These are phyloP conservation scores for Neelides folsomi DNA, from an alignment of 2,888 invertebrate species.

Conservation along the genomic window DNA sequence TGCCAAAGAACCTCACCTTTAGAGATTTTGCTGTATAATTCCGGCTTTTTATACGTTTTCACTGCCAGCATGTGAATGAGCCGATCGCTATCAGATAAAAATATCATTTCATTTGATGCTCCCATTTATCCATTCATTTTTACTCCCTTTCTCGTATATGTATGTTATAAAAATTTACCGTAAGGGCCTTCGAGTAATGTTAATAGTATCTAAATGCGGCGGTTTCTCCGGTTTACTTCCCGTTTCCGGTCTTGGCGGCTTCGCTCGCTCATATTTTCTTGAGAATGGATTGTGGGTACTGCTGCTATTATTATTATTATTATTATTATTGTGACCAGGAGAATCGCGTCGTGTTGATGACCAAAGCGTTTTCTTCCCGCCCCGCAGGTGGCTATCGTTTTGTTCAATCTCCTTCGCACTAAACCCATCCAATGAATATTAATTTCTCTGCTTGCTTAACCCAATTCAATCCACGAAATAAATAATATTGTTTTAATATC, in stretches of 20 bases:
- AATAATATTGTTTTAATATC: no score
- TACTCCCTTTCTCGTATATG: neutral
- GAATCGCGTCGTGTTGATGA: constrained; percentile 5
- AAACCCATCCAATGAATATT: no score
- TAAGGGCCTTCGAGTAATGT: constrained; percentile 59
- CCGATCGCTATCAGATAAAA: constrained; percentile 61
- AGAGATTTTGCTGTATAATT: constrained; percentile 59
- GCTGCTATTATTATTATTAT: constrained; percentile 41
- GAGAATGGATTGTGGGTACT: constrained; percentile 26
- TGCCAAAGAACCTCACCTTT: constrained; percentile 49
- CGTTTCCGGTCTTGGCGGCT: constrained; percentile 5
- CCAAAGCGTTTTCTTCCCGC: constrained; percentile 8
- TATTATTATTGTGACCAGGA: constrained; percentile 39
- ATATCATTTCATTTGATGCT: constrained; percentile 33
- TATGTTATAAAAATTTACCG: constrained; percentile 45
- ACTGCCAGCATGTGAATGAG: constrained; percentile 86
- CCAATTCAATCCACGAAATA: no score
- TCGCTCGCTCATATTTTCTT: constrained; percentile 26
- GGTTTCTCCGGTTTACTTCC: no score
- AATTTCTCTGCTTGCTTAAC: no score
- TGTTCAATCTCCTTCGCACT: constrained; percentile 88
- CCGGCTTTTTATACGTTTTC: constrained; percentile 85
- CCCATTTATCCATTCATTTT: no score
- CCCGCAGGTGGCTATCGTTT: constrained; percentile 46
- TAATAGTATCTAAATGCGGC: constrained; percentile 35